Evolutionary conservation across 2,888 invertebrate species (phyloP).

Genomic region (Catocala sponsa): DNA sequence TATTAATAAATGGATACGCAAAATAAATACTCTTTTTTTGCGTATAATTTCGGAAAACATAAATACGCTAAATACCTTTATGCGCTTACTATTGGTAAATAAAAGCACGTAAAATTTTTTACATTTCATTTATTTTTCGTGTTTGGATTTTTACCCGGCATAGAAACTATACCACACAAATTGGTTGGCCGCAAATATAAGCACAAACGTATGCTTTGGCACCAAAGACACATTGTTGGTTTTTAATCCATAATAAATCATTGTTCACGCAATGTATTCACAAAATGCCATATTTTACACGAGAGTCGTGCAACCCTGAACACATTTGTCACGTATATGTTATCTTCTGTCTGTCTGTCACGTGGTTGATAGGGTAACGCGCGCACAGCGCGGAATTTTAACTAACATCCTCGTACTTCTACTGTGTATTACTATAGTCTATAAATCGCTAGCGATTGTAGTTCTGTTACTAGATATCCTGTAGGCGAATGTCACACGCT

Average conservation of each 20-base stretch:
- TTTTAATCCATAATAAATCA: neutral
- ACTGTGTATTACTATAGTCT: slow-evolving; percentile 48
- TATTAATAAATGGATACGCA: too few species aligned
- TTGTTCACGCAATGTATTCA: neutral
- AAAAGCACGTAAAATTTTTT: too few species aligned
- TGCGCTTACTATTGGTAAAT: too few species aligned
- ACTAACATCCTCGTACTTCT: slow-evolving; percentile 59
- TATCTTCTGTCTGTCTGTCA: slow-evolving; percentile 76
- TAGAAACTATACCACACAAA: too few species aligned
- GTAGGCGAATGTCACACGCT: too few species aligned
- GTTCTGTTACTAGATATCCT: too few species aligned
- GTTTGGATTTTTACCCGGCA: too few species aligned
- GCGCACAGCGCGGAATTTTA: slow-evolving; percentile 69
- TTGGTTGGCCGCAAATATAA: too few species aligned
- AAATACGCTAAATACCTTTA: too few species aligned
- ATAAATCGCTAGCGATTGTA: neutral
- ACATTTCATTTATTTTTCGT: too few species aligned
- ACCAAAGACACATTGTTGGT: neutral
- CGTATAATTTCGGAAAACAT: too few species aligned
- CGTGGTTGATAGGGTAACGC: slow-evolving; percentile 79
- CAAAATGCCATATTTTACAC: slow-evolving; percentile 8
- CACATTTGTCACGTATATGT: slow-evolving; percentile 76
- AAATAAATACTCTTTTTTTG: too few species aligned
- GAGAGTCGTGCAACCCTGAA: slow-evolving; percentile 50
- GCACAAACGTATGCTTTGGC: neutral